Conservation (phyloP, 1,140 invertebrate genomes). For the Tribolium castaneum region DNA sequence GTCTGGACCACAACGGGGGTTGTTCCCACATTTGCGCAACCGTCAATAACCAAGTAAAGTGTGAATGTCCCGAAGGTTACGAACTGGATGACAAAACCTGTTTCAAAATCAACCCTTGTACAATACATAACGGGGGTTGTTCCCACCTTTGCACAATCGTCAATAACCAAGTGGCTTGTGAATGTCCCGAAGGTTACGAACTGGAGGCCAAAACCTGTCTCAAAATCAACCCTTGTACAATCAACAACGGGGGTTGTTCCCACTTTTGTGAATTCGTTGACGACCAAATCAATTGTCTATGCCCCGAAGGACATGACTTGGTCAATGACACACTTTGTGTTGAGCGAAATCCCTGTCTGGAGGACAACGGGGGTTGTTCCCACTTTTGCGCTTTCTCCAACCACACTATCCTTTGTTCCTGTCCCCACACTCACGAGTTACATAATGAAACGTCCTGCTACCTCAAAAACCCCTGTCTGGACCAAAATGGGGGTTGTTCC, state of each 20-base stretch:
- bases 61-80: conserved; percentile 64
- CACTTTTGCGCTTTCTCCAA: conserved; percentile 61
- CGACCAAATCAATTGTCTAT: conserved; percentile 49
- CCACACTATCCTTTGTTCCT: conserved; percentile 62
- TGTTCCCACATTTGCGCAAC: conserved; percentile 55
- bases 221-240: conserved; percentile 69
- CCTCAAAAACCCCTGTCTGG: conserved; percentile 52
- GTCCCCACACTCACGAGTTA: conserved; percentile 60
- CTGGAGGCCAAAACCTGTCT: conserved; percentile 62
- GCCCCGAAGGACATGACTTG: conserved; percentile 50
- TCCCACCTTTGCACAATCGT: conserved; percentile 70
- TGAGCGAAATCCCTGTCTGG: conserved; percentile 62
- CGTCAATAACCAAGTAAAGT: too few species aligned
- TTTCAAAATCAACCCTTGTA: conserved; percentile 73
- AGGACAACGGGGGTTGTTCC: conserved; percentile 64
- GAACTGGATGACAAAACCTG: conserved; percentile 65
- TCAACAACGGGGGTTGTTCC: conserved; percentile 69
- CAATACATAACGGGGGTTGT: conserved; percentile 67
- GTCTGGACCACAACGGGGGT: conserved; percentile 64
- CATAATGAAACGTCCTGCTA: conserved; percentile 51
- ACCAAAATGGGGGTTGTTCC: conserved; percentile 74
- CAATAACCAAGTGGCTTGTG: conserved; percentile 67
- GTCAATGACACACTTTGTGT: conserved; percentile 64
- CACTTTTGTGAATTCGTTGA: conserved; percentile 60
- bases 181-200: conserved; percentile 81